A percentile compares a stretch with the other conserved stretches of the same genome.
phyloP scores from a whole-genome alignment of 1,140 invertebrate genomes.

The Linepithema humile region DNA sequence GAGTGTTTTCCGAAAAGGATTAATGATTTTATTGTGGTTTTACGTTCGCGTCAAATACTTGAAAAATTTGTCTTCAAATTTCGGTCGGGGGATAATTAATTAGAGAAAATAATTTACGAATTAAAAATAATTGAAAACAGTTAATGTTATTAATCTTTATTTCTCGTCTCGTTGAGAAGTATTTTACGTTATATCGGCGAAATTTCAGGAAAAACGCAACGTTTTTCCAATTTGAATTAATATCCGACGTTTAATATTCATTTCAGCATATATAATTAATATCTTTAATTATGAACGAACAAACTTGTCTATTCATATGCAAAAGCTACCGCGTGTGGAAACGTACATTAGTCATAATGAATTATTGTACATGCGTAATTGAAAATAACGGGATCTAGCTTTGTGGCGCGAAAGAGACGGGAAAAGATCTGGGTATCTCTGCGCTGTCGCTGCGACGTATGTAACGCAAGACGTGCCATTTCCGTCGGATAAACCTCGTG shows the following conservation, averaged over 20 bases:
- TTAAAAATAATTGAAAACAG: neutral
- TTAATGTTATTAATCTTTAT: neutral
- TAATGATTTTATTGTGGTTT: neutral
- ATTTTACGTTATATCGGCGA: neutral
- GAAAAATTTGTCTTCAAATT: neutral
- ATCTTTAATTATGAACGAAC: neutral
- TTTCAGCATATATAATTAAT: constrained; percentile 15
- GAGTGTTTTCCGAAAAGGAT: neutral
- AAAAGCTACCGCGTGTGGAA: neutral
- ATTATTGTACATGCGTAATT: neutral
- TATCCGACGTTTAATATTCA: neutral
- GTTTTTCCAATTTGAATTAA: constrained; percentile 5
- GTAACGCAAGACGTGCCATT: constrained; percentile 8
- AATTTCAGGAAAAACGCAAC: neutral
- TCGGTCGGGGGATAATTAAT: too few relatives aligned
- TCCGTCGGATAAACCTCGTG: neutral
- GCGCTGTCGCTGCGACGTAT: neutral
- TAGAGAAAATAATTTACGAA: neutral
- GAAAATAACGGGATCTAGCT: neutral
- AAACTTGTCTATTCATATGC: neutral
- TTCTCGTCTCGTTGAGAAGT: neutral
- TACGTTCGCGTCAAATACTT: neutral
- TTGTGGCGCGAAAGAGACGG: neutral
- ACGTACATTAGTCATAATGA: neutral
- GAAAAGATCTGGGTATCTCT: neutral